These are phyloP conservation scores for Zonitis immaculata DNA, from an alignment of 2,888 invertebrate genomes.

Conservation along the genomic window DNA sequence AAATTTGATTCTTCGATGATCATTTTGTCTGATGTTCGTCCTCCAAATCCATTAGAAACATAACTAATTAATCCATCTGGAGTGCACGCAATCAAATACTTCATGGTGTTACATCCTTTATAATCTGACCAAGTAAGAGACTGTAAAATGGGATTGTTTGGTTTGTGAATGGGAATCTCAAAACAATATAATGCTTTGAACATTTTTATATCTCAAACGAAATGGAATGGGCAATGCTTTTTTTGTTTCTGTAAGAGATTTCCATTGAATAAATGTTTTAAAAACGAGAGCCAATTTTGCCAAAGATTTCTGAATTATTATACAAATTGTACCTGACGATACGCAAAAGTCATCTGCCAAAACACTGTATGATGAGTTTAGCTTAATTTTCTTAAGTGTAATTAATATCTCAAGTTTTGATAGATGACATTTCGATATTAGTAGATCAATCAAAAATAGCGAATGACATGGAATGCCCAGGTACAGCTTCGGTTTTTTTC, in stretches of 20 bases:
- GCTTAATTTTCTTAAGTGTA: neutral
- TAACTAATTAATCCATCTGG: slow-evolving; percentile 28
- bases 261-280: neutral
- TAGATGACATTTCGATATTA: neutral
- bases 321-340: neutral
- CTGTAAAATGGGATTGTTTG: slow-evolving; percentile 27
- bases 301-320: neutral
- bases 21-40: slow-evolving; percentile 19
- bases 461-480: neutral
- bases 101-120: slow-evolving; percentile 32
- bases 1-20: slow-evolving; percentile 24
- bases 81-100: slow-evolving; percentile 32
- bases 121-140: slow-evolving; percentile 33
- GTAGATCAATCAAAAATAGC: neutral
- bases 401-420: neutral
- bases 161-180: slow-evolving; percentile 31
- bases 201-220: slow-evolving; percentile 17
- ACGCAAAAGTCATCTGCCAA: slow-evolving; percentile 4
- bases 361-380: neutral
- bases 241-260: neutral
- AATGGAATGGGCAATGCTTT: slow-evolving; percentile 6
- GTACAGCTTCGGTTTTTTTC: neutral
- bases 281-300: neutral
- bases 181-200: slow-evolving; percentile 30
- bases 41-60: slow-evolving; percentile 29